These are phyloP conservation scores for Noturus placidus DNA, from an alignment of 2,113 vertebrate genomes.

Conservation along the genomic window DNA sequence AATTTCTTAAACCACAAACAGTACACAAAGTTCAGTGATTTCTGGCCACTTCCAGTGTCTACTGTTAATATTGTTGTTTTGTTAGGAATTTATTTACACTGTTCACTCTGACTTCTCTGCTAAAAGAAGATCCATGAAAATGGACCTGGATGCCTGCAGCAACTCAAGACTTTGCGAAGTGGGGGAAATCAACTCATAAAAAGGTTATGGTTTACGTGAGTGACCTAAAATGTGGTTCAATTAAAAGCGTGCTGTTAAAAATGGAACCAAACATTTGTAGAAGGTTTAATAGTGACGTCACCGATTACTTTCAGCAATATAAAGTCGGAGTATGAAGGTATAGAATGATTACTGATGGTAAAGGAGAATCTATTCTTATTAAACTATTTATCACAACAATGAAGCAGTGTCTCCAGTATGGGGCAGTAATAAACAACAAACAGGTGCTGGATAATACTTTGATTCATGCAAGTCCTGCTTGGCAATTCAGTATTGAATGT, in stretches of 20 bases:
- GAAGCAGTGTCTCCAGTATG: conserved; percentile 55
- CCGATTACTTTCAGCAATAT: not conserved
- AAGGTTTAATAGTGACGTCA: not conserved
- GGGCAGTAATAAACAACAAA: conserved; percentile 68
- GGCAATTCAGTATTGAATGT: not conserved
- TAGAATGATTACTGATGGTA: too few species aligned
- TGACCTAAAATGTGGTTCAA: not conserved
- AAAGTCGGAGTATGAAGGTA: not conserved
- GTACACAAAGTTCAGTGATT: not conserved
- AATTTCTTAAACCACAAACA: not conserved
- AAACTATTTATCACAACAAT: conserved; percentile 8
- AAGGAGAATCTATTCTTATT: not conserved
- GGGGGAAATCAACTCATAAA: not conserved
- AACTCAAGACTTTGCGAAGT: not conserved
- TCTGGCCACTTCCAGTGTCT: not conserved
- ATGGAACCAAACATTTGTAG: not conserved
- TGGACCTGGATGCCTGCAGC: not conserved
- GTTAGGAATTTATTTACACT: not conserved
- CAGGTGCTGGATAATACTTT: not conserved
- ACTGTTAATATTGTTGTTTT: not conserved
- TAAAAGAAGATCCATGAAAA: not conserved
- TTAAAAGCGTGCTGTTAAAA: not conserved
- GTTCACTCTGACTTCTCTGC: not conserved
- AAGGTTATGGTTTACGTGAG: not conserved
- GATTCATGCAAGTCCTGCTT: not conserved